phyloP scores from a whole-genome alignment of 2,113 vertebrate species.

The Pelvicachromis taeniatus region DNA sequence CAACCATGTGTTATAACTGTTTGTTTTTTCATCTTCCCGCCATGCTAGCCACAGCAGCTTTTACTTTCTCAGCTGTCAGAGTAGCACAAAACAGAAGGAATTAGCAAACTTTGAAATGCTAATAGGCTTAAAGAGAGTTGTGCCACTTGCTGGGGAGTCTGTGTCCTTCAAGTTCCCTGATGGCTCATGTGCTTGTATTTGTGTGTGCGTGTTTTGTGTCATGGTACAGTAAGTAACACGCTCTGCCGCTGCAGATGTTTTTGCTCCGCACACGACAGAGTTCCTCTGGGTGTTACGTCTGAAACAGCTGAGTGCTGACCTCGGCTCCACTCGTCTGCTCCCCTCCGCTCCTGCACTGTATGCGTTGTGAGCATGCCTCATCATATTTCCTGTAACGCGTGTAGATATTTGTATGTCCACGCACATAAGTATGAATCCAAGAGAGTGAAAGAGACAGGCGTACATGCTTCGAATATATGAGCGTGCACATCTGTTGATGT shows the following conservation, averaged over 20 bases:
- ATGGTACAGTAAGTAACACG: slow-evolving; percentile 14
- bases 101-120: slow-evolving; percentile 14
- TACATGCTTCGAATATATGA: background rate
- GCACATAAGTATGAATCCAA: background rate
- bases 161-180: background rate
- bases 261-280: background rate
- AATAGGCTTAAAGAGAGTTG: slow-evolving; percentile 20
- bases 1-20: background rate
- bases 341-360: background rate
- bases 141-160: background rate
- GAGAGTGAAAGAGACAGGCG: background rate
- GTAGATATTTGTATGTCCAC: background rate
- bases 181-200: background rate
- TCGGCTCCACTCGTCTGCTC: slow-evolving; percentile 7
- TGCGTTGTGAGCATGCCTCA: background rate
- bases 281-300: slow-evolving; percentile 20
- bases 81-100: background rate
- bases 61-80: slow-evolving; percentile 2
- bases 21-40: background rate
- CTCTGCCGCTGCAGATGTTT: slow-evolving; percentile 37
- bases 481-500: background rate
- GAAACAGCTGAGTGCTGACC: slow-evolving; percentile 47
- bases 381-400: background rate
- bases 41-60: background rate
- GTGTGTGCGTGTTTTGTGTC: background rate